Base-by-base conservation (phyloP, 2,797 vertebrate species). In the Sebastes steindachneri region DNA sequence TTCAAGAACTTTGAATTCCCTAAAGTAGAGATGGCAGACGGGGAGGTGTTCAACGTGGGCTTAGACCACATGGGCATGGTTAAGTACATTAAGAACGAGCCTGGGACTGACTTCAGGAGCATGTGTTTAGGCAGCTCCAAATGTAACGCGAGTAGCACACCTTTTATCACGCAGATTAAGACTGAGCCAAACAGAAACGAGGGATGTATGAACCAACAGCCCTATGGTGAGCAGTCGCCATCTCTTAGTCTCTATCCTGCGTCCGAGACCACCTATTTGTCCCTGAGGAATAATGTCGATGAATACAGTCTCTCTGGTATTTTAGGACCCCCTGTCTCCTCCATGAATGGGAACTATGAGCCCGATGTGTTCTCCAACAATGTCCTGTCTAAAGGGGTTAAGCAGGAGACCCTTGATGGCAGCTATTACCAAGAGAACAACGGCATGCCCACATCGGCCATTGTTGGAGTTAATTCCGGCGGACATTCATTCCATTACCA, bases 401-500 rank as follows among this genome's bases (percentile, higher is more conserved):
- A 99, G 94, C 98, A 99, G 93, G 99, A 99, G 93, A 90, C 96
- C 79, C 97, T 95, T 37, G 97, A 99, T 85, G 96, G 97, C 95
- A 96, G 97, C 96, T 99, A 98, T 95, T 99, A 97, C 94, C 97
- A 97, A 89, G 98, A 98, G 87, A 97, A 95, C 95, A 96, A 95
- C 93, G 95, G 94, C 89, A 94, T 97, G 93, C 97, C 98, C 75
- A 95, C 97, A 7, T 99, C 99, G 70, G 98, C 98, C 94, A 99
- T 99, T 84, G 97, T 99, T 88, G 99, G 99, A 79, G 98, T 99
- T 95, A 99, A 99, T 97, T 99, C 99, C 85, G 95, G 97, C 83
- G 98, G 97, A 96, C 99, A 99, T 93, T 99, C 99, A 74, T 99
- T 99, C 97, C 98, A 99, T 96, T 99, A 99, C 96, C 96, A 98